Evolutionary conservation across 2,113 vertebrate species (phyloP).

Genomic region (Aix galericulata): DNA sequence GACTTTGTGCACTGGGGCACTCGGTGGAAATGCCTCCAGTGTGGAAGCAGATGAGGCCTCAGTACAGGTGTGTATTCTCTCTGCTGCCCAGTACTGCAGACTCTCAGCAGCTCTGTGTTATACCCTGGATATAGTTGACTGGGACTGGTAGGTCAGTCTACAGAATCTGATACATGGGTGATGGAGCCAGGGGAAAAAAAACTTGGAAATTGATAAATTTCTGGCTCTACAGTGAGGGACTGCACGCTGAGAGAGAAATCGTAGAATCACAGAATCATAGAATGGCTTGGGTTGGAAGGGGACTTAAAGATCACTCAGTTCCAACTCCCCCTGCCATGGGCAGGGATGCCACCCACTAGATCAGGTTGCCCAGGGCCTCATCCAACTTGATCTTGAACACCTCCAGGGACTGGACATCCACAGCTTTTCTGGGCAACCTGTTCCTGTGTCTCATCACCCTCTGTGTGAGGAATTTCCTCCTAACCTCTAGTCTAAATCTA

Average conservation of each 20-base stretch:
- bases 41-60: not conserved
- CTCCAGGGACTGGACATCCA: too few species aligned
- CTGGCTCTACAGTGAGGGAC: not conserved
- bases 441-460: too few species aligned
- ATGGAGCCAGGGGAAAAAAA: not conserved
- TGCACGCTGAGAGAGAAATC: not conserved
- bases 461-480: too few species aligned
- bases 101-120: not conserved
- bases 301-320: too few species aligned
- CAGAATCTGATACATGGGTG: not conserved
- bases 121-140: not conserved
- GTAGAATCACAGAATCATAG: too few species aligned
- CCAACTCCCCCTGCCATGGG: too few species aligned
- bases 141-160: not conserved
- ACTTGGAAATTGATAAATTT: not conserved
- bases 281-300: too few species aligned
- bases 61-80: not conserved
- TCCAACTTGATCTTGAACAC: too few species aligned
- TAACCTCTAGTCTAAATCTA: too few species aligned
- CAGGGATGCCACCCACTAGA: too few species aligned
- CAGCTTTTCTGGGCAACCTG: too few species aligned
- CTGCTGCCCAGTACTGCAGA: not conserved
- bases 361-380: too few species aligned
- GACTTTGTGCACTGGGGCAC: not conserved
- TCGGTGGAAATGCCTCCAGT: not conserved